These are phyloP conservation scores for Gila orcuttii DNA, from an alignment of 2,113 vertebrate species.

Conservation along the genomic window DNA sequence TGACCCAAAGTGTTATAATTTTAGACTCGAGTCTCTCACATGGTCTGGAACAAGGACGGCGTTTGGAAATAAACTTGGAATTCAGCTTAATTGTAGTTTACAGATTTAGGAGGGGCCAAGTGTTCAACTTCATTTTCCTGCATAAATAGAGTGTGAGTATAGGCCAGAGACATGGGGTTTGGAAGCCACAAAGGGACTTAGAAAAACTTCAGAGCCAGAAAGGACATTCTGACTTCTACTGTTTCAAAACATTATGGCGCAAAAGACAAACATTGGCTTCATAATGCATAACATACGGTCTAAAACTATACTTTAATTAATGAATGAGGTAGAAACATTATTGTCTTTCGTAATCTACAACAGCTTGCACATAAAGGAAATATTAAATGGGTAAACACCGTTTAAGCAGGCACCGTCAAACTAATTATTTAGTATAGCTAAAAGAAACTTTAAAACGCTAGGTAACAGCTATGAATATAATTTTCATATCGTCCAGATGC, in stretches of 20 bases:
- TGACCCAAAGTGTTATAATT: slow-evolving; percentile 82
- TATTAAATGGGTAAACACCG: neutral
- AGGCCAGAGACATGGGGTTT: slow-evolving; percentile 81
- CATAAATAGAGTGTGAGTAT: slow-evolving; percentile 79
- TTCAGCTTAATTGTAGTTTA: slow-evolving; percentile 83
- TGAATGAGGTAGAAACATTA: neutral
- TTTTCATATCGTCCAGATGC: neutral
- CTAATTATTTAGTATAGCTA: neutral
- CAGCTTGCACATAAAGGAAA: neutral
- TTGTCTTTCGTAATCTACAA: neutral
- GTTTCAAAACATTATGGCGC: slow-evolving; percentile 29
- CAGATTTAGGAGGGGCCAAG: slow-evolving; percentile 81
- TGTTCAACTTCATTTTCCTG: slow-evolving; percentile 81
- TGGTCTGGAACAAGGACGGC: slow-evolving; percentile 78
- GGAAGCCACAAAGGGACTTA: slow-evolving; percentile 76
- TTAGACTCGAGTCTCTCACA: slow-evolving; percentile 78
- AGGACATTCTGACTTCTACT: slow-evolving; percentile 65
- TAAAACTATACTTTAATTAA: slow-evolving; percentile 1
- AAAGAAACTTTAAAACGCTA: neutral
- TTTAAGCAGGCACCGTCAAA: neutral
- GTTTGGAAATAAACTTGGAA: slow-evolving; percentile 83
- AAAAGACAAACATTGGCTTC: slow-evolving; percentile 22
- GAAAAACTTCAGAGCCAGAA: slow-evolving; percentile 73
- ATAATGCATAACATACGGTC: neutral
- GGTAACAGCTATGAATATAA: neutral